Evolutionary conservation across 1,140 invertebrate species (phyloP).

Genomic region (Nilaparvata lugens): DNA sequence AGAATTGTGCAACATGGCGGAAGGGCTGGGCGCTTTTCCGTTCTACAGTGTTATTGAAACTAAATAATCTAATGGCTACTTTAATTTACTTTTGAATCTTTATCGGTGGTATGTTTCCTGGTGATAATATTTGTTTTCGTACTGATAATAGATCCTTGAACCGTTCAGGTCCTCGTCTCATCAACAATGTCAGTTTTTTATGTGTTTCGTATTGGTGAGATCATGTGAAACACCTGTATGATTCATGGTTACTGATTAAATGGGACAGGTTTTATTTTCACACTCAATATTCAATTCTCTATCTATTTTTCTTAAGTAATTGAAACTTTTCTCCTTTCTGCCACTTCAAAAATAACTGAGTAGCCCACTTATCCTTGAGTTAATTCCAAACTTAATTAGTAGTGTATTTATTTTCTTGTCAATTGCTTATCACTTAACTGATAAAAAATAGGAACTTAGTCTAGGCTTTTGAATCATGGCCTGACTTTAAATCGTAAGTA

Average conservation of each 20-base stretch:
- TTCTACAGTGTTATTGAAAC: neutral
- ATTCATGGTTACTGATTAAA: constrained; percentile 16
- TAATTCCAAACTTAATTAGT: too few relatives aligned
- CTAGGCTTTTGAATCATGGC: too few relatives aligned
- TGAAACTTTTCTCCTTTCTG: too few relatives aligned
- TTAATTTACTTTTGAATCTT: neutral
- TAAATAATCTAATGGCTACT: neutral
- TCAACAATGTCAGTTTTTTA: neutral
- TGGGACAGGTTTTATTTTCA: neutral
- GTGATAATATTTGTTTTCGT: constrained; percentile 5
- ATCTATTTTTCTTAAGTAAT: too few relatives aligned
- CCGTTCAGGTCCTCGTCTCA: neutral
- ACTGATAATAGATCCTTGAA: neutral
- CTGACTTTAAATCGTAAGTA: too few relatives aligned
- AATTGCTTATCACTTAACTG: too few relatives aligned
- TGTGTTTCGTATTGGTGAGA: neutral
- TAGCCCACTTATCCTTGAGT: too few relatives aligned
- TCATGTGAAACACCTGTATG: constrained; percentile 21
- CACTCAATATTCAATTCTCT: too few relatives aligned
- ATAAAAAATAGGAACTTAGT: too few relatives aligned
- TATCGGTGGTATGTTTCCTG: neutral
- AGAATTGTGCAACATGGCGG: constrained; percentile 24
- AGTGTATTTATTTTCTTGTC: too few relatives aligned
- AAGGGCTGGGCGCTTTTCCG: constrained; percentile 21
- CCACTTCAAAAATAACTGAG: too few relatives aligned